phyloP scores from a whole-genome alignment of 2,797 vertebrate genomes.

The Siniperca scherzeri region DNA sequence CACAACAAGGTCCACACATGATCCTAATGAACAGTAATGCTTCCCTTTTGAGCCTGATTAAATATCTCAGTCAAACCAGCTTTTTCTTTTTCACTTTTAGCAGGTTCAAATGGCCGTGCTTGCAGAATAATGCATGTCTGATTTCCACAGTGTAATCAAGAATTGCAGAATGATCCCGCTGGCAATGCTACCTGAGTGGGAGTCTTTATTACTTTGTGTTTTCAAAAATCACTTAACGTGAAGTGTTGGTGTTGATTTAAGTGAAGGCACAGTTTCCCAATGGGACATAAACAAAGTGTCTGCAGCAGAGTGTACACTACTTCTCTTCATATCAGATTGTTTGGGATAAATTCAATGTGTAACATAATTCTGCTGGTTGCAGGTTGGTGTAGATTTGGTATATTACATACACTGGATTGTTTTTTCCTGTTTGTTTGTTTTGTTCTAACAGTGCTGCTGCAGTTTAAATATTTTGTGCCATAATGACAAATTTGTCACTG shows the following conservation, averaged over 20 bases:
- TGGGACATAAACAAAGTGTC: not conserved
- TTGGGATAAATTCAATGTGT: not conserved
- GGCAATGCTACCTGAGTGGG: constrained; percentile 13
- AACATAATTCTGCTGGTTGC: not conserved
- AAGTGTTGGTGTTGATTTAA: constrained; percentile 25
- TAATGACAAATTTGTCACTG: not conserved
- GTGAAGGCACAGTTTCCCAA: constrained; percentile 10
- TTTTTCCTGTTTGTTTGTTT: not conserved
- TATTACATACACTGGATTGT: not conserved
- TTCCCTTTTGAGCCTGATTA: not conserved
- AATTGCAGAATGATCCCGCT: not conserved
- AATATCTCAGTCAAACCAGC: not conserved
- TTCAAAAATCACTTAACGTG: constrained; percentile 17
- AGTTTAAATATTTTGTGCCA: constrained; percentile 24
- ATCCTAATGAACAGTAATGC: constrained; percentile 11
- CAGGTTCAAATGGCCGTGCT: not conserved
- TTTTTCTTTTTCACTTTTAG: not conserved
- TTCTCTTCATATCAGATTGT: not conserved
- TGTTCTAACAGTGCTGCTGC: constrained; percentile 9
- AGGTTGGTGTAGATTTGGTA: constrained; percentile 4
- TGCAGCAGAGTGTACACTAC: not conserved
- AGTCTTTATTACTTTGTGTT: constrained; percentile 22
- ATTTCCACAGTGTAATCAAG: not conserved
- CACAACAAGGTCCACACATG: constrained; percentile 36
- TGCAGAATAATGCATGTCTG: not conserved